Conservation (phyloP, 1,140 invertebrate species). For the Periplaneta americana region DNA sequence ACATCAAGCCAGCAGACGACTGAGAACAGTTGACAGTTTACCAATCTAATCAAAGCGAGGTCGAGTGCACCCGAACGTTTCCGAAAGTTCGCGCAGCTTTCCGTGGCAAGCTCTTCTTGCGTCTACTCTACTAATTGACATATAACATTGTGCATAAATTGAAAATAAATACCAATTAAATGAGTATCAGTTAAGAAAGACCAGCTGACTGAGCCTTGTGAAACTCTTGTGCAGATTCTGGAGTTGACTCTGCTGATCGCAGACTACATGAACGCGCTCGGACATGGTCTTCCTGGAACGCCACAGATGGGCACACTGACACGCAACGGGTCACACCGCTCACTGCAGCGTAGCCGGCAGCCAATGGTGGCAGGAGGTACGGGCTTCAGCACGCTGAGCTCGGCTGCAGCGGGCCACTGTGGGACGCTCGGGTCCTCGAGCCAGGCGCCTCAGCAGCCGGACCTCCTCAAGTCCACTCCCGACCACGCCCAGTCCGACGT, state of each 20-base stretch:
- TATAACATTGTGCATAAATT: too few species aligned
- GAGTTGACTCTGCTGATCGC: slow-evolving; percentile 90
- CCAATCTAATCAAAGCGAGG: too few species aligned
- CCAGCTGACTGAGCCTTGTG: too few species aligned
- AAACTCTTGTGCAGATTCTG: slow-evolving; percentile 57
- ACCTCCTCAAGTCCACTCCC: slow-evolving; percentile 77
- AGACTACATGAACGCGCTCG: slow-evolving; percentile 91
- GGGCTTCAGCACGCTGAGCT: slow-evolving; percentile 31
- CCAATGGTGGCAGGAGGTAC: slow-evolving; percentile 34
- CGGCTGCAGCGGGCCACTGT: slow-evolving; percentile 34
- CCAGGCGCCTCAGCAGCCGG: slow-evolving; percentile 50
- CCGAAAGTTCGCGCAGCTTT: too few species aligned
- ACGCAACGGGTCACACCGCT: slow-evolving; percentile 64
- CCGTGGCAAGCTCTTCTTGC: too few species aligned
- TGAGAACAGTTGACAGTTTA: too few species aligned
- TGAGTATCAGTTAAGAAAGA: too few species aligned
- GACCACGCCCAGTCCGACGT: slow-evolving; percentile 47
- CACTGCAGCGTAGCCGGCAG: slow-evolving; percentile 30
- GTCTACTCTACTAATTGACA: too few species aligned
- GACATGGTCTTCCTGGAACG: slow-evolving; percentile 64
- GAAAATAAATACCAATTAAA: too few species aligned
- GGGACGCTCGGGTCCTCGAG: slow-evolving; percentile 33
- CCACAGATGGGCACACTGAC: slow-evolving; percentile 76
- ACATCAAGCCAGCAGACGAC: too few species aligned
- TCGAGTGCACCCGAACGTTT: too few species aligned